Conservation (phyloP, 2,113 vertebrate genomes). For the Fregetta grallaria region DNA sequence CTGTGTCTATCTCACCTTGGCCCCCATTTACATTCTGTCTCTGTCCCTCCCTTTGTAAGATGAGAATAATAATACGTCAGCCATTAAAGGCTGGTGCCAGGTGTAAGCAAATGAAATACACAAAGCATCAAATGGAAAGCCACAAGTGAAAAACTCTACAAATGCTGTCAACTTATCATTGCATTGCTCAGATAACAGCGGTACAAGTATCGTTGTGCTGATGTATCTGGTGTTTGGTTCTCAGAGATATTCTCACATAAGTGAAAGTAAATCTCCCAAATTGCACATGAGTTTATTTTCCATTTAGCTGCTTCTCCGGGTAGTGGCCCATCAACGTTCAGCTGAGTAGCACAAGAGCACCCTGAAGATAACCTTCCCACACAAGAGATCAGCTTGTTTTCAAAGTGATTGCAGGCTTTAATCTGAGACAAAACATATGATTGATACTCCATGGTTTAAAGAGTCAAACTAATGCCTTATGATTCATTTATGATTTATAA, state of each 20-base stretch:
- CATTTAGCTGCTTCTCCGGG: neutral
- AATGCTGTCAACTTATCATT: neutral
- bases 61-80: neutral
- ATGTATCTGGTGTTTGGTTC: neutral
- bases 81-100: neutral
- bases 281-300: neutral
- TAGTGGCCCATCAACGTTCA: neutral
- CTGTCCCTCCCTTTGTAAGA: neutral
- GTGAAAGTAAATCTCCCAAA: neutral
- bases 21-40: neutral
- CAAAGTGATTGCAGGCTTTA: neutral
- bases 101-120: neutral
- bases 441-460: neutral
- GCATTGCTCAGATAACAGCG: neutral
- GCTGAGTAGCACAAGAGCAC: neutral
- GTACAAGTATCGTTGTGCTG: neutral
- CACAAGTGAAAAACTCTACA: neutral
- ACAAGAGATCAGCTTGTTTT: neutral
- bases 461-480: neutral
- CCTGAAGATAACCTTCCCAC: neutral
- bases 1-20: neutral
- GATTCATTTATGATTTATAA: conserved; percentile 32
- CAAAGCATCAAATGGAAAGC: neutral
- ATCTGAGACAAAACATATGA: conserved; percentile 18
- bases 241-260: neutral